Conservation (phyloP, 2,888 invertebrate genomes). For the Campoplex nolae region DNA sequence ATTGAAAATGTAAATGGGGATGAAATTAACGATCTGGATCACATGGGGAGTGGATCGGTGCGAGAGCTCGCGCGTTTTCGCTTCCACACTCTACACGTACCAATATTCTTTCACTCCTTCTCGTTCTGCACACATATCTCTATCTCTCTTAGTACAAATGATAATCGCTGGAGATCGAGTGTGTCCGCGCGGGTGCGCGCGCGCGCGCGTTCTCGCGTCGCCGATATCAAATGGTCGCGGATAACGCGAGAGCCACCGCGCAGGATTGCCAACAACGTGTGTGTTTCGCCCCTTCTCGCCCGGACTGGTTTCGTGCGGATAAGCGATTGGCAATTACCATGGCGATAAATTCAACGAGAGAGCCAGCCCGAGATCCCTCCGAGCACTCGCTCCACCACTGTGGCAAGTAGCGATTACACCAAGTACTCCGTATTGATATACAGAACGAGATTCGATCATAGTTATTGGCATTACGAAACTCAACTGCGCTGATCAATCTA, state of each 20-base stretch:
- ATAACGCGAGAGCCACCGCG: constrained; percentile 68
- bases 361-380: constrained; percentile 38
- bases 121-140: neutral
- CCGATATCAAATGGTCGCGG: constrained; percentile 67
- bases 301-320: constrained; percentile 78
- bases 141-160: constrained; percentile 51
- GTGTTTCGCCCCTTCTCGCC: constrained; percentile 56
- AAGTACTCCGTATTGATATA: constrained; percentile 24
- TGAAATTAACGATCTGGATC: constrained; percentile 76
- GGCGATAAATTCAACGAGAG: constrained; percentile 78
- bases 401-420: constrained; percentile 52
- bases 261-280: constrained; percentile 54
- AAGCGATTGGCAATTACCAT: constrained; percentile 80
- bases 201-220: constrained; percentile 47
- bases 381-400: constrained; percentile 28
- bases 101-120: constrained; percentile 7
- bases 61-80: constrained; percentile 51
- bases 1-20: constrained; percentile 80
- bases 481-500: constrained; percentile 29
- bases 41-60: constrained; percentile 60
- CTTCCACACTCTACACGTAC: constrained; percentile 18
- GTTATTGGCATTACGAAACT: constrained; percentile 30
- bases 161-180: constrained; percentile 65
- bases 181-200: constrained; percentile 19
- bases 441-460: neutral